Conservation (phyloP, 2,797 vertebrate species). For the Fistularia commersonii region DNA sequence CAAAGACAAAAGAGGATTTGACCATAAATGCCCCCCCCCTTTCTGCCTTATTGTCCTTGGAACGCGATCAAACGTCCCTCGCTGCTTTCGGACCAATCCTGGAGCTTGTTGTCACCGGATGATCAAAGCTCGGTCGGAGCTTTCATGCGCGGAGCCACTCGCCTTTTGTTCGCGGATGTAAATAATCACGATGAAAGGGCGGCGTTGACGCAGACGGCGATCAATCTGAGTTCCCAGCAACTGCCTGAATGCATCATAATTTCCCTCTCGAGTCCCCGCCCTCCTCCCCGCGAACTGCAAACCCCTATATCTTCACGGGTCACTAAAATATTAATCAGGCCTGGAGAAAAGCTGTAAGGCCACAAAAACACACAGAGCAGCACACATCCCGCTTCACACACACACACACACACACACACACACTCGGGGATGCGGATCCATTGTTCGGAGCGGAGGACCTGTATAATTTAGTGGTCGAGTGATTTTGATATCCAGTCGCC, state of each 20-base stretch:
- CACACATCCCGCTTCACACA: conserved; percentile 1
- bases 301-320: conserved; percentile 35
- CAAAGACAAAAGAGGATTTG: conserved; percentile 8
- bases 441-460: conserved; percentile 20
- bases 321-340: conserved; percentile 62
- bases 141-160: conserved; percentile 35
- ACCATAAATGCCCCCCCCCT: conserved; percentile 1
- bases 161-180: conserved; percentile 50
- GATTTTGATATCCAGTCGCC: conserved; percentile 45
- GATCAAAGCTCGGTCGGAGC: conserved; percentile 53
- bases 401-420: too few relatives aligned
- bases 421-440: too few relatives aligned
- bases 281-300: conserved; percentile 15
- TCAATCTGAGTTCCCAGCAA: conserved; percentile 24
- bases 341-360: conserved; percentile 23
- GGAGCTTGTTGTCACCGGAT: conserved; percentile 21
- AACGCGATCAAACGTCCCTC: conserved; percentile 39
- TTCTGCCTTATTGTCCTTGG: conserved; percentile 21
- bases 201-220: conserved; percentile 21
- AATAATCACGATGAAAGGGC: conserved; percentile 52
- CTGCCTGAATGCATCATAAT: conserved; percentile 22
- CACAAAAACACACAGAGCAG: conserved; percentile 24
- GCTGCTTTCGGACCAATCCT: conserved; percentile 26
- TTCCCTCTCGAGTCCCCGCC: conserved; percentile 1
- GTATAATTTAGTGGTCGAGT: conserved; percentile 56